These are phyloP conservation scores for Riptortus pedestris DNA, from an alignment of 1,140 invertebrate genomes.

Conservation along the genomic window DNA sequence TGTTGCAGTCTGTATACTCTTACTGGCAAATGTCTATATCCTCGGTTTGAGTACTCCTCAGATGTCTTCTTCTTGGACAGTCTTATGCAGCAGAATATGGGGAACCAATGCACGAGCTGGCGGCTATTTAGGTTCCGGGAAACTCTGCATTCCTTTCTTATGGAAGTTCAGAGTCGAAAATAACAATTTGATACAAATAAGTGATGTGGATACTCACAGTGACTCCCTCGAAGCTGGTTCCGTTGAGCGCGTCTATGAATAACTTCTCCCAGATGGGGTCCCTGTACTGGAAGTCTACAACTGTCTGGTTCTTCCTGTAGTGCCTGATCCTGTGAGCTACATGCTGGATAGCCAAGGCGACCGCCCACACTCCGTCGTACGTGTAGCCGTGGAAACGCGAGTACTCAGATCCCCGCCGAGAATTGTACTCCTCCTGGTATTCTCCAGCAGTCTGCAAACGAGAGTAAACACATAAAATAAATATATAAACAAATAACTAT, in stretches of 20 bases:
- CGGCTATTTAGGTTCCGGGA: too few species aligned
- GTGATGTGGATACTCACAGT: slow-evolving; percentile 64
- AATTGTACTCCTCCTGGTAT: slow-evolving; percentile 75
- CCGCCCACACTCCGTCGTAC: slow-evolving; percentile 94
- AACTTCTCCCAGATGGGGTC: slow-evolving; percentile 77
- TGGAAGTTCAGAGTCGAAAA: too few species aligned
- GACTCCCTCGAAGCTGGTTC: slow-evolving; percentile 87
- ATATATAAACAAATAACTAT: too few species aligned
- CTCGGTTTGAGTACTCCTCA: too few species aligned
- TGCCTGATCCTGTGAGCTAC: slow-evolving; percentile 58
- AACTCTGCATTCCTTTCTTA: too few species aligned
- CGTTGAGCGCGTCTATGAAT: slow-evolving; percentile 76
- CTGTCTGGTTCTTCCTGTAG: slow-evolving; percentile 55
- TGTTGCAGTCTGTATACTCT: too few species aligned
- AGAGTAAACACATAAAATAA: not conserved
- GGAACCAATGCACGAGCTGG: too few species aligned
- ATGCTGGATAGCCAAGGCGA: slow-evolving; percentile 80
- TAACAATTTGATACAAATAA: too few species aligned
- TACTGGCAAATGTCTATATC: too few species aligned
- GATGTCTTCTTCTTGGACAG: too few species aligned
- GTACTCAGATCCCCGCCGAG: slow-evolving; percentile 65
- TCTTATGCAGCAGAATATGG: too few species aligned
- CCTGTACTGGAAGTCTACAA: slow-evolving; percentile 70
- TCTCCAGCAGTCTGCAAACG: slow-evolving; percentile 68
- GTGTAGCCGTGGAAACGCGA: slow-evolving; percentile 94